Conservation (phyloP, 2,797 vertebrate species). For the Choloepus didactylus region DNA sequence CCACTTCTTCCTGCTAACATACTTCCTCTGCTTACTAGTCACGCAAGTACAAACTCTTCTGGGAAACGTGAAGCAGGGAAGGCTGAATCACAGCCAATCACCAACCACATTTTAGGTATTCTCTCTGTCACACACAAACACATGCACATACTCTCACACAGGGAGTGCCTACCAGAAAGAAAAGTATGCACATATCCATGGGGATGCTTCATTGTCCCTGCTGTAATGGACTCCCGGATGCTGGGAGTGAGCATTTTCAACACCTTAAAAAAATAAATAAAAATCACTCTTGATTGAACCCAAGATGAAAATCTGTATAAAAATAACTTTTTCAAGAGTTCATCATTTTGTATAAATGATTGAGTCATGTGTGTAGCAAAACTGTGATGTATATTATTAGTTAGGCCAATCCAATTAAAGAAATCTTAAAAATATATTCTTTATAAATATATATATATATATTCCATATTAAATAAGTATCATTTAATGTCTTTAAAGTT, state of each 20-base stretch:
- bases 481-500: background rate
- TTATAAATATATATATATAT: too few species aligned
- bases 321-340: conserved; percentile 5
- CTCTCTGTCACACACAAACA: too few species aligned
- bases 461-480: background rate
- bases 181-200: background rate
- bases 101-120: conserved; percentile 5
- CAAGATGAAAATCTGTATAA: conserved; percentile 29
- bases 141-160: background rate
- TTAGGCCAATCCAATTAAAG: background rate
- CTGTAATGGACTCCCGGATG: conserved; percentile 10
- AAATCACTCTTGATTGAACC: conserved; percentile 1
- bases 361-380: background rate
- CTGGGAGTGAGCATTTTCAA: conserved; percentile 58
- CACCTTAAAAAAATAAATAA: conserved; percentile 40
- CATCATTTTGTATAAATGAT: conserved; percentile 24
- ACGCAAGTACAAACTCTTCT: conserved; percentile 61
- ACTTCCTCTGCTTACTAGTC: conserved; percentile 52
- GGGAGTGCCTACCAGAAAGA: background rate
- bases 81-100: conserved; percentile 53
- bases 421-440: background rate
- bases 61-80: conserved; percentile 37
- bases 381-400: background rate
- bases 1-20: conserved; percentile 48
- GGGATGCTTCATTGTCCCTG: conserved; percentile 52